Conservation (phyloP, 2,888 invertebrate genomes). For the Parelbella ahira region DNA sequence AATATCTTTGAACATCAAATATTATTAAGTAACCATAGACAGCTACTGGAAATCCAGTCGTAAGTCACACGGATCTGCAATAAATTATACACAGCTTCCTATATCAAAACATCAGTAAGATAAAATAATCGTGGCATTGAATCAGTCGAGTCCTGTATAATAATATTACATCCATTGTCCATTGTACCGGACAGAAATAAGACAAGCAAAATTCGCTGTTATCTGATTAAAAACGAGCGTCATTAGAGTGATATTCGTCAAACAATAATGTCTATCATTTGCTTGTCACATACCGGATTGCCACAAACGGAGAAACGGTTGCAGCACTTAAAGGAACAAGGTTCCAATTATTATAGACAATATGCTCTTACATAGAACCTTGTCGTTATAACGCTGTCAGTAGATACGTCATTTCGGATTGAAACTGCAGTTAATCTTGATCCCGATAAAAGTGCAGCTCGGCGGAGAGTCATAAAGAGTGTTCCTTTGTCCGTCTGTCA, state of each 20-base stretch:
- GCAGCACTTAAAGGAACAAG: constrained; percentile 28
- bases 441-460: constrained; percentile 43
- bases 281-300: constrained; percentile 43
- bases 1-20: too few relatives aligned
- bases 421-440: constrained; percentile 42
- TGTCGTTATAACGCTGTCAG: constrained; percentile 28
- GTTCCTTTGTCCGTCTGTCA: constrained; percentile 53
- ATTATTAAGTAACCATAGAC: too few relatives aligned
- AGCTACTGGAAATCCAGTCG: constrained; percentile 6
- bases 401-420: constrained; percentile 24
- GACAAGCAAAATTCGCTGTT: constrained; percentile 43
- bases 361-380: constrained; percentile 29
- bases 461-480: constrained; percentile 44
- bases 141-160: constrained; percentile 17
- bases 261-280: constrained; percentile 53
- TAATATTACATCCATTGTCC: constrained; percentile 33
- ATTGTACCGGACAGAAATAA: constrained; percentile 45
- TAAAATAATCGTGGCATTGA: constrained; percentile 12
- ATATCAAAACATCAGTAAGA: constrained; percentile 24
- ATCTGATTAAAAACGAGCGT: constrained; percentile 46
- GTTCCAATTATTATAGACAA: constrained; percentile 26
- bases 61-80: constrained; percentile 18
- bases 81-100: constrained; percentile 15
- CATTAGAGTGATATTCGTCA: constrained; percentile 52
- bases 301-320: constrained; percentile 27